Percentiles rank a stretch among this genome's conserved stretches.
Evolutionary conservation across 2,888 invertebrate species (phyloP).

Genomic region (Acheta domesticus): DNA sequence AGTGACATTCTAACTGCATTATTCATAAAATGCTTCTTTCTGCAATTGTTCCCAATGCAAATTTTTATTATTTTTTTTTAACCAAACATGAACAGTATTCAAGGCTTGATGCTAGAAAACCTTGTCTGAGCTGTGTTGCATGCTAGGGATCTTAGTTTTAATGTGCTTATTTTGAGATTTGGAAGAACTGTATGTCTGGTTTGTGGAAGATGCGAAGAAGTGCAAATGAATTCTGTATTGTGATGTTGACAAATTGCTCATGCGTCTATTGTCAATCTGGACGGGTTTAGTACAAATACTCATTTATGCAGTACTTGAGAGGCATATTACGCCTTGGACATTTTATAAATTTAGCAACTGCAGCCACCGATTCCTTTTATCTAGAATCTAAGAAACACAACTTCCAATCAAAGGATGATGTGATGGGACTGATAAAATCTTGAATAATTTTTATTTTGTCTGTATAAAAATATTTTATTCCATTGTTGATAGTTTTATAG

Average conservation of each 20-base stretch:
- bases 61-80: neutral
- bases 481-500: too few relatives aligned
- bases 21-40: too few relatives aligned
- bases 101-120: neutral
- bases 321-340: neutral
- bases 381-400: too few relatives aligned
- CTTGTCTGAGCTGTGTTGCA: neutral
- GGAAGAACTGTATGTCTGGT: neutral
- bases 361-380: neutral
- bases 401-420: too few relatives aligned
- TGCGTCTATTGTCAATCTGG: neutral
- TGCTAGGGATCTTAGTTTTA: neutral
- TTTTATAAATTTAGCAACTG: slow-evolving; percentile 1
- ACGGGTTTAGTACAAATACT: neutral
- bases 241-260: slow-evolving; percentile 9
- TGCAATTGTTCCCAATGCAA: too few relatives aligned
- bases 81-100: neutral
- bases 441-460: too few relatives aligned
- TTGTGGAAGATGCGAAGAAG: neutral
- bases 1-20: too few relatives aligned
- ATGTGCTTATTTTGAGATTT: neutral
- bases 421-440: too few relatives aligned
- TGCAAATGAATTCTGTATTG: slow-evolving; percentile 2
- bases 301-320: neutral
- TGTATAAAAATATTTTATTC: too few relatives aligned